Evolutionary conservation across 2,113 vertebrate species (phyloP).

Genomic region (Ibidorhyncha struthersii): DNA sequence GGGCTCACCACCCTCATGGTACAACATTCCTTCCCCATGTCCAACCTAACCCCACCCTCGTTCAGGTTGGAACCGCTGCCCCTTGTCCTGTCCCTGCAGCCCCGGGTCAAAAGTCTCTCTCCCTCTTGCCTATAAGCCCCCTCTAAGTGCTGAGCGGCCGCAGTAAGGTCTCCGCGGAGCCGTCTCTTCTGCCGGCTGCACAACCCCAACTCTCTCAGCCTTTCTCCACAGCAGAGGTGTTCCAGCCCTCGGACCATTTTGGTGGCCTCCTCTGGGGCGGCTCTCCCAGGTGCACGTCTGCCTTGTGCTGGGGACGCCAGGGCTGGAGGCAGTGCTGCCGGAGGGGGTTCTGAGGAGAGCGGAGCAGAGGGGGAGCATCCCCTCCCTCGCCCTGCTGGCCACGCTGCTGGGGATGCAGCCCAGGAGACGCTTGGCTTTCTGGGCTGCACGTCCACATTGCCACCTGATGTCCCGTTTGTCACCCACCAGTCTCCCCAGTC

Average conservation of each 20-base stretch:
- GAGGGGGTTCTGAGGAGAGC: neutral
- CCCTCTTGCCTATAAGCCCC: neutral
- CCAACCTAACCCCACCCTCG: neutral
- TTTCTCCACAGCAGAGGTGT: neutral
- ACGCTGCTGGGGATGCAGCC: neutral
- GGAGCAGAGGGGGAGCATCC: neutral
- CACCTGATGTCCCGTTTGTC: neutral
- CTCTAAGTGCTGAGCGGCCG: neutral
- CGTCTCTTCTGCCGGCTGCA: too few relatives aligned
- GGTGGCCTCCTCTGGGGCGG: neutral
- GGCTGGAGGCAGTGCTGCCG: neutral
- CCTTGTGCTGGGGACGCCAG: neutral
- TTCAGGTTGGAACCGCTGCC: neutral
- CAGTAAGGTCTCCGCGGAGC: neutral
- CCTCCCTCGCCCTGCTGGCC: neutral
- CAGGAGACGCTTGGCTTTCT: neutral
- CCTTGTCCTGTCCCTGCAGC: neutral
- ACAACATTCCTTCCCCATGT: neutral
- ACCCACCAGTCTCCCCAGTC: neutral
- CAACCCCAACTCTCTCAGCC: too few relatives aligned
- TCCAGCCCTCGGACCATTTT: neutral
- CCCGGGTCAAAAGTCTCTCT: neutral
- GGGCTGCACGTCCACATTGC: too few relatives aligned
- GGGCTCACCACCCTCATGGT: fast-evolving
- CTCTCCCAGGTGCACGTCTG: neutral